A percentile compares a stretch with the other conserved stretches of the same genome.
Evolutionary conservation across 1,140 invertebrate genomes (phyloP).

Genomic region (Drosophila dunni): DNA sequence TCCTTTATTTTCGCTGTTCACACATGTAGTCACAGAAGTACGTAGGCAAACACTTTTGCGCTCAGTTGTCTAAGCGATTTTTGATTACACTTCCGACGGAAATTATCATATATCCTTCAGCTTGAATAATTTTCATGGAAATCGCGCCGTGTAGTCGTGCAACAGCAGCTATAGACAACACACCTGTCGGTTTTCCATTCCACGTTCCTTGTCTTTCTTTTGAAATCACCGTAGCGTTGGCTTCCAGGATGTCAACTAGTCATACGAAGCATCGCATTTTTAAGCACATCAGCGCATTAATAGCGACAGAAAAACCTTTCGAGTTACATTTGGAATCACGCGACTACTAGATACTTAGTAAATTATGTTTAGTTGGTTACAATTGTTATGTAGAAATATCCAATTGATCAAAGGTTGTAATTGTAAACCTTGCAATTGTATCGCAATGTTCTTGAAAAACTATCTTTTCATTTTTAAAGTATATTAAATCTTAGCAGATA

Average conservation of each 20-base stretch:
- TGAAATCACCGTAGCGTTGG: not conserved
- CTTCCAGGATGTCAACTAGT: slow-evolving; percentile 10
- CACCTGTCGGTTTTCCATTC: slow-evolving; percentile 30
- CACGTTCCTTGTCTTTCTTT: not conserved
- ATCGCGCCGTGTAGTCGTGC: slow-evolving; percentile 48
- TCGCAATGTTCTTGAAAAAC: no score
- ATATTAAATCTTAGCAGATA: no score
- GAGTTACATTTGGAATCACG: not conserved
- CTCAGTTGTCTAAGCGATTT: slow-evolving; percentile 84
- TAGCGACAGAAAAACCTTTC: not conserved
- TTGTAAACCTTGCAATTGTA: no score
- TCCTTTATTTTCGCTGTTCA: not conserved
- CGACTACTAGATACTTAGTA: not conserved
- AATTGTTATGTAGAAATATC: not conserved
- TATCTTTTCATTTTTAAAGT: no score
- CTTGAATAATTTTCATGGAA: slow-evolving; percentile 84
- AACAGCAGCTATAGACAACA: slow-evolving; percentile 19
- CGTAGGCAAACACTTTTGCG: slow-evolving; percentile 33
- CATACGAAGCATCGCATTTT: not conserved
- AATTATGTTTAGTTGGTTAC: not conserved
- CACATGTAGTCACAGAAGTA: slow-evolving; percentile 27
- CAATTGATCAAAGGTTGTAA: no score
- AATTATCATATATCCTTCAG: slow-evolving; percentile 85
- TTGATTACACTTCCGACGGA: slow-evolving; percentile 85
- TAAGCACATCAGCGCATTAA: not conserved